These are phyloP conservation scores for Oncorhynchus nerka DNA, from an alignment of 2,113 vertebrate genomes.

Conservation along the genomic window DNA sequence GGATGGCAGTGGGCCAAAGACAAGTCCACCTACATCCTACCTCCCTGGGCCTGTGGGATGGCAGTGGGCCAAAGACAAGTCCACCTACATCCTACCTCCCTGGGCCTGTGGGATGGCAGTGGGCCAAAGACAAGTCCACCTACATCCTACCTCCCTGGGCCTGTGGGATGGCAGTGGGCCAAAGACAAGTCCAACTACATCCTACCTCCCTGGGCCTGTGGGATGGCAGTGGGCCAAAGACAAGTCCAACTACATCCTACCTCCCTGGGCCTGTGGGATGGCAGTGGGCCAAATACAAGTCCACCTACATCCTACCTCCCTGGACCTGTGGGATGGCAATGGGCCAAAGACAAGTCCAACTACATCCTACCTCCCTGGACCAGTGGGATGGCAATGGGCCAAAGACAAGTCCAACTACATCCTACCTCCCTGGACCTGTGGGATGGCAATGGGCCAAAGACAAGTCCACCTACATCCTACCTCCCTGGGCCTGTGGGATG, in stretches of 20 bases:
- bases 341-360: neutral
- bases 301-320: neutral
- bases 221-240: neutral
- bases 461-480: neutral
- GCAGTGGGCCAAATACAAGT: neutral
- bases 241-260: neutral
- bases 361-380: neutral
- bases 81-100: no score
- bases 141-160: neutral
- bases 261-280: neutral
- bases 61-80: no score
- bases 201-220: neutral
- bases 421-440: neutral
- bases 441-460: neutral
- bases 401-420: neutral
- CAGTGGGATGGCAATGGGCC: neutral
- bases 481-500: neutral
- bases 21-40: no score
- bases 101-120: no score
- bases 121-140: neutral
- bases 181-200: neutral
- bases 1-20: no score
- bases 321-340: neutral
- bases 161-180: neutral
- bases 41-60: no score